These are phyloP conservation scores for Gallinago solitaria DNA, from an alignment of 2,797 vertebrate genomes.

Conservation along the genomic window DNA sequence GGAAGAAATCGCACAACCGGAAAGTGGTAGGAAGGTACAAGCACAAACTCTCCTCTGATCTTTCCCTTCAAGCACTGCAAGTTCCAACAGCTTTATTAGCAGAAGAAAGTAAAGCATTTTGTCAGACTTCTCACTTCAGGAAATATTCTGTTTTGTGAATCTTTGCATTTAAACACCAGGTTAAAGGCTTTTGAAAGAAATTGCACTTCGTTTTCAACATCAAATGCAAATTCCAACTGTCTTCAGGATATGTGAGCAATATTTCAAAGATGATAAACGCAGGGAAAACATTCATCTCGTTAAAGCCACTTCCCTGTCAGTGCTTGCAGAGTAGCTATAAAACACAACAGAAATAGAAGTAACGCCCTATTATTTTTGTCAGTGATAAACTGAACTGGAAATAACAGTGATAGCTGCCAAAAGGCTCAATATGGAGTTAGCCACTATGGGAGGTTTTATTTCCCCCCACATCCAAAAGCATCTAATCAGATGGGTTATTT, in stretches of 20 bases:
- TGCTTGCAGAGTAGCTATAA: not conserved
- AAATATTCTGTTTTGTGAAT: not conserved
- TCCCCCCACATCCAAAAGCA: not conserved
- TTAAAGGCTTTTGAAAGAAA: not conserved
- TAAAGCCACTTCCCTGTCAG: not conserved
- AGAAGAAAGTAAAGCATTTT: not conserved
- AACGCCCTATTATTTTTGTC: not conserved
- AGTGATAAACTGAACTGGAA: not conserved
- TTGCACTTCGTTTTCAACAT: not conserved
- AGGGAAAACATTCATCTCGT: not conserved
- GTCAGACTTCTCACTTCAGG: not conserved
- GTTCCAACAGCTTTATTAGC: not conserved
- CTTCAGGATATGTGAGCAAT: not conserved
- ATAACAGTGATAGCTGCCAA: not conserved
- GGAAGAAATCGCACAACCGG: not conserved
- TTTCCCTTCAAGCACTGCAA: not conserved
- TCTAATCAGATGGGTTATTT: not conserved
- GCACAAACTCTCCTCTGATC: not conserved
- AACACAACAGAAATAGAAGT: not conserved
- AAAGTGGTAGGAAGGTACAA: not conserved
- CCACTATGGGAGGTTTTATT: not conserved
- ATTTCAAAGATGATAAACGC: not conserved
- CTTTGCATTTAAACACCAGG: not conserved
- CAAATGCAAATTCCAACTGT: not conserved
- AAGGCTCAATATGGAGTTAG: not conserved